Evolutionary conservation across 1,140 invertebrate genomes (phyloP).

Genomic region (Holcopasites calliopsidis): DNA sequence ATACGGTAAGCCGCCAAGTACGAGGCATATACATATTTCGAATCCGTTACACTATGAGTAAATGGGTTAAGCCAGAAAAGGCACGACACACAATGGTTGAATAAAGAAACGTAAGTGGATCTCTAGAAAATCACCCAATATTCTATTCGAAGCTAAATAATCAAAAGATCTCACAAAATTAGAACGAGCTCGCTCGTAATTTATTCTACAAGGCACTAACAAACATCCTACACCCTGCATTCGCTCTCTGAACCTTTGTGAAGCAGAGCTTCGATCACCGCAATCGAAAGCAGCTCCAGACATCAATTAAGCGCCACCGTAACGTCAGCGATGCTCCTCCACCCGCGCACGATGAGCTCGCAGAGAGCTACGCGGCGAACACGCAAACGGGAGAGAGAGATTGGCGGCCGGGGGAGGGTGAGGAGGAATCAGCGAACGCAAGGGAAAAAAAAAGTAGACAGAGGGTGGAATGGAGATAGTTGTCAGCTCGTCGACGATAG

Average conservation of each 20-base stretch:
- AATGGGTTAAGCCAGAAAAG: not conserved
- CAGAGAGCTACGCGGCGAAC: not conserved
- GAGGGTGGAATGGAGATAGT: conserved; percentile 48
- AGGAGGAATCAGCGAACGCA: not conserved
- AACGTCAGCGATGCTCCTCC: too few relatives aligned
- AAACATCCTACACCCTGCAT: too few relatives aligned
- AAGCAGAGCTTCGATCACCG: not conserved
- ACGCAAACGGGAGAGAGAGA: not conserved
- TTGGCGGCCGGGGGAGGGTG: too few relatives aligned
- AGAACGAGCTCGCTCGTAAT: too few relatives aligned
- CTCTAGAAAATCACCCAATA: not conserved
- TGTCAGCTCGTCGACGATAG: conserved; percentile 35
- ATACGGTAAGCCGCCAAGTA: not conserved
- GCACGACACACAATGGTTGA: not conserved
- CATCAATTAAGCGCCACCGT: not conserved
- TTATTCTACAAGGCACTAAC: too few relatives aligned
- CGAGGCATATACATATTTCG: conserved; percentile 4
- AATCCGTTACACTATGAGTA: not conserved
- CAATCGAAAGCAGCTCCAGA: not conserved
- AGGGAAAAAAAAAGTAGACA: not conserved
- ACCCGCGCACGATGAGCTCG: not conserved
- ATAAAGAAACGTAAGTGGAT: not conserved
- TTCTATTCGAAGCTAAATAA: too few relatives aligned
- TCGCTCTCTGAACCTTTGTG: not conserved
- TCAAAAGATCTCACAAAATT: too few relatives aligned